Evolutionary conservation across 1,140 invertebrate genomes (phyloP), one percentile per base, ranked within the genome.

Genomic region (Cotesia typhae): DNA sequence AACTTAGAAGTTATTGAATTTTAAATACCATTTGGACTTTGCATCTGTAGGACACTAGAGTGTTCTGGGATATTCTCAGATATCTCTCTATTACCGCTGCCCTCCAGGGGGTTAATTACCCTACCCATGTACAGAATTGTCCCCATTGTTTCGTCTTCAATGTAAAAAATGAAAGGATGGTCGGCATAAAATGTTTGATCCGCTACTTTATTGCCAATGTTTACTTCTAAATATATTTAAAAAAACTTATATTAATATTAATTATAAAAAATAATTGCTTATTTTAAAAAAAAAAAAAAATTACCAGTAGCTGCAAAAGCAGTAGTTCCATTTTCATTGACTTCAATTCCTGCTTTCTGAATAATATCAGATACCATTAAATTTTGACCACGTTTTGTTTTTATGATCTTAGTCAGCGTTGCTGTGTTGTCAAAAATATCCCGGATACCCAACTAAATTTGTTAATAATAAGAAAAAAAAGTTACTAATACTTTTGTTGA

Each of bases 321-420:
- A 4, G 90, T 88, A 47, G 91, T 95, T 55, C 95, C 95, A 75
- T 94, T 86, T 84, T 97, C 95, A 79, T 95, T 94, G 1, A 96
- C 90, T 81, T 94, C 92, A 51, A 97, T 92, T 65, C 93, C 94
- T 59, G 92, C 89, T 78, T 95, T 93, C 80, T 96, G 95, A 35
- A 95, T 74, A 12, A 96, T 89, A 72, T 92, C 90, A 0, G 92
- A 92, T 0, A 96, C 90, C 37, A 88, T 87, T 10, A 94, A 80
- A 47, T 87, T 85, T 20, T 83, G 84, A 1, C 82, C 78, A 4
- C 83, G 80, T 67, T 87, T 88, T 1, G 90, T 89, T 10, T 88
- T 80, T 1, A 90, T 87, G 12, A 95, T 89, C 2, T 90, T 90
- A 4, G 90, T 89, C 63, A 95, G 85, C 5, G 90, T 90, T 0